Percentiles rank a stretch among this genome's conserved stretches.
These are phyloP conservation scores for Cyclophora albipunctata DNA, from an alignment of 2,888 invertebrate genomes.

Conservation along the genomic window DNA sequence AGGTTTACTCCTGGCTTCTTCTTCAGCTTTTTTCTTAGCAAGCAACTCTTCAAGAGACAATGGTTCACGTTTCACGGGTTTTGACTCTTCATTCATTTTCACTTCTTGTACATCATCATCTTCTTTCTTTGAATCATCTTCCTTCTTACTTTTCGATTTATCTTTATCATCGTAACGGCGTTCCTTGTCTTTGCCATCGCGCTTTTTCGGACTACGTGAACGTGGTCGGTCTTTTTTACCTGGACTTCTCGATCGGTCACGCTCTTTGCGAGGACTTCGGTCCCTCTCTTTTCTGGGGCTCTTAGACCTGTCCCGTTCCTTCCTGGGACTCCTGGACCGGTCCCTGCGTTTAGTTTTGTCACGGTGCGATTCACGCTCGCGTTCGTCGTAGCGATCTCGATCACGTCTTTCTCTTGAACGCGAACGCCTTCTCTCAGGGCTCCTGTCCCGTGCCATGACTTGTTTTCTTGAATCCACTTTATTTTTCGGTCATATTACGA, in stretches of 20 bases:
- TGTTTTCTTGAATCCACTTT: too few relatives aligned
- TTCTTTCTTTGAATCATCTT: constrained; percentile 42
- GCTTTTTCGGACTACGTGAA: constrained; percentile 57
- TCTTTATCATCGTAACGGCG: constrained; percentile 41
- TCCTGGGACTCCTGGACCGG: constrained; percentile 51
- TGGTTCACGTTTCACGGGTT: constrained; percentile 80
- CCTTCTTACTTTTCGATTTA: constrained; percentile 50
- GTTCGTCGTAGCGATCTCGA: constrained; percentile 58
- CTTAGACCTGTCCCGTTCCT: constrained; percentile 47
- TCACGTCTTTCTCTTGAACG: constrained; percentile 63
- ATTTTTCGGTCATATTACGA: too few relatives aligned
- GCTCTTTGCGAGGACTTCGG: constrained; percentile 34
- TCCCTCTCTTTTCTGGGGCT: constrained; percentile 52
- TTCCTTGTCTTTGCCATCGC: constrained; percentile 53
- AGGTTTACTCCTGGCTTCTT: constrained; percentile 95
- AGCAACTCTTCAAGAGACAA: constrained; percentile 96
- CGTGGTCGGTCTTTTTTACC: constrained; percentile 45
- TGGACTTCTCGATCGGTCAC: constrained; percentile 35
- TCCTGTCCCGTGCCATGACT: constrained; percentile 56
- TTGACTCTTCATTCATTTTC: constrained; percentile 52
- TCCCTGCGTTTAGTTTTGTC: constrained; percentile 61
- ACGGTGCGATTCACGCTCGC: constrained; percentile 59
- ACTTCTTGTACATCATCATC: constrained; percentile 54
- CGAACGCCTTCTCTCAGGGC: constrained; percentile 59
- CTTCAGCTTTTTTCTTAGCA: constrained; percentile 96